phyloP scores from a whole-genome alignment of 2,113 vertebrate genomes.

The Atherinomorus stipes region DNA sequence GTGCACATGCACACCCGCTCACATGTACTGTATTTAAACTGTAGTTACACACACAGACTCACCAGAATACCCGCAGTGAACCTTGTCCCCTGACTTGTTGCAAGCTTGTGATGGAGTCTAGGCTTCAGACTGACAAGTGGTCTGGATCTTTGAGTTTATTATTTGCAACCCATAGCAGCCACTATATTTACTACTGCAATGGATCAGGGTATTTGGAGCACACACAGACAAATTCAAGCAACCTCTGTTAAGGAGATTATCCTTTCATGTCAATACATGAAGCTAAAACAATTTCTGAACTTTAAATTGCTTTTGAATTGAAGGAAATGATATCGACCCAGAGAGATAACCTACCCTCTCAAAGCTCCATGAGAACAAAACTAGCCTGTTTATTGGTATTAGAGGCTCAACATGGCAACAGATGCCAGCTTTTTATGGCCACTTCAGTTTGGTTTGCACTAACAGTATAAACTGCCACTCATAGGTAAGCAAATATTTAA shows the following conservation, averaged over 20 bases:
- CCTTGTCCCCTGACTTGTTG: slow-evolving; percentile 49
- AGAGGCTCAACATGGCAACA: background rate
- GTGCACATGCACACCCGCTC: slow-evolving; percentile 39
- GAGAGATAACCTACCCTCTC: background rate
- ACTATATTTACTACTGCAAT: slow-evolving; percentile 33
- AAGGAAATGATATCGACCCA: background rate
- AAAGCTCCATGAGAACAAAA: too few species aligned
- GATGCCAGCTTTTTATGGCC: background rate
- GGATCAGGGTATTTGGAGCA: slow-evolving; percentile 26
- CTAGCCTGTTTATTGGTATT: background rate
- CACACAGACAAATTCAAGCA: slow-evolving; percentile 19
- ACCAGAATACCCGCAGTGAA: slow-evolving; percentile 50
- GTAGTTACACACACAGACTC: slow-evolving; percentile 22
- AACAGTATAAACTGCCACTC: background rate
- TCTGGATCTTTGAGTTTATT: slow-evolving; percentile 47
- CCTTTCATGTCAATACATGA: background rate
- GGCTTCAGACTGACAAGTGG: slow-evolving; percentile 52
- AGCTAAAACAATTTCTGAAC: background rate
- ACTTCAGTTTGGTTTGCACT: slow-evolving; percentile 1
- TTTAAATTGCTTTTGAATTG: background rate
- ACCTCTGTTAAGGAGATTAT: background rate
- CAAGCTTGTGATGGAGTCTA: slow-evolving; percentile 24
- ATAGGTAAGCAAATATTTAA: background rate
- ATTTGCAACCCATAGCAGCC: slow-evolving; percentile 32
- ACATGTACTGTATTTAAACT: slow-evolving; percentile 32